Conservation (phyloP, 2,797 vertebrate genomes). For the Arrhamphus sclerolepis region DNA sequence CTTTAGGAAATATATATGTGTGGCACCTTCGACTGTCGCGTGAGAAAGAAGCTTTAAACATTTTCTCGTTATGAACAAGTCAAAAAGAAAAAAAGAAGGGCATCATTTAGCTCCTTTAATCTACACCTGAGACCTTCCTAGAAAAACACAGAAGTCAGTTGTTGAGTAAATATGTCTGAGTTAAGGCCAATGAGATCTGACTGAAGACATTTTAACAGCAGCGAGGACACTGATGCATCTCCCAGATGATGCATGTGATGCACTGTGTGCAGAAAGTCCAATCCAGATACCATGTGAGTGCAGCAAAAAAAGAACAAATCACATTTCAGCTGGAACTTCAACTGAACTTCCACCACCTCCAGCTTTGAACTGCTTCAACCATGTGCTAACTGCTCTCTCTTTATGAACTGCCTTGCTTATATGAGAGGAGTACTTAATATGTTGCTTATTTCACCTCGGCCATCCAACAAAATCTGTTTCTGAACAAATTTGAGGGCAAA, state of each 20-base stretch:
- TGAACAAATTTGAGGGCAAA: no score
- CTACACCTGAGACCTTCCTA: conserved; percentile 21
- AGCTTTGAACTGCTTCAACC: no score
- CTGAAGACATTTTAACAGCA: conserved; percentile 32
- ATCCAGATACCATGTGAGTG: conserved; percentile 2
- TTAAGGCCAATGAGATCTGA: neutral
- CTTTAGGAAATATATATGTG: conserved; percentile 11
- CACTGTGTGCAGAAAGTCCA: neutral
- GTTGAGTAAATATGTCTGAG: conserved; percentile 28
- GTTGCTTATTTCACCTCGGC: no score
- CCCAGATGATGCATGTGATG: no score
- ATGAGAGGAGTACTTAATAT: no score
- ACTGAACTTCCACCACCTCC: no score
- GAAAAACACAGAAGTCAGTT: conserved; percentile 21
- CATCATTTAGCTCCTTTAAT: conserved; percentile 5
- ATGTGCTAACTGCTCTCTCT: no score
- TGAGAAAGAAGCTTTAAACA: conserved; percentile 15
- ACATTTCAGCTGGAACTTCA: no score
- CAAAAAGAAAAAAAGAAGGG: no score
- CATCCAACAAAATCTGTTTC: no score
- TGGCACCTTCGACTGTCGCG: conserved; percentile 20
- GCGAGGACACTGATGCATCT: neutral
- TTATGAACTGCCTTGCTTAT: no score
- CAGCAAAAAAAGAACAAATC: no score
- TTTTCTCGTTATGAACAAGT: conserved; percentile 17